Evolutionary conservation across 2,888 invertebrate genomes (phyloP), one percentile per base, ranked within the genome.

Genomic region (Catocala sponsa): DNA sequence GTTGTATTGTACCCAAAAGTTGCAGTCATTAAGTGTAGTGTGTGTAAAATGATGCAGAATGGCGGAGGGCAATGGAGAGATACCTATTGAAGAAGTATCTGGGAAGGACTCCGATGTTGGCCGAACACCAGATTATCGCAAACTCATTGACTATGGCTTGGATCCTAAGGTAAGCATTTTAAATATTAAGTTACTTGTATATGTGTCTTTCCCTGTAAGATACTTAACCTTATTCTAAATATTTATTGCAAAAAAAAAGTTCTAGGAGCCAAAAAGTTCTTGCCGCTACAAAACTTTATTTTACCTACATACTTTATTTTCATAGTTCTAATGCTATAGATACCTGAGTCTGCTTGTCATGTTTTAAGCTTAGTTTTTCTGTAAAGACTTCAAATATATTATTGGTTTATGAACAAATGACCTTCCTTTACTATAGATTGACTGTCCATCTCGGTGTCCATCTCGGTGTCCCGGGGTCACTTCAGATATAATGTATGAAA

Each of bases 131-230:
- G 98, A 99, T 95, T 98, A 98, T 95, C 96, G 97, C 90, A 99
- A 98, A 96, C 96, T 99, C 85, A 96, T 99, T 87, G 98, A 98
- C 90, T 98, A 98, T 96, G 99, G 99, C 94, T 97, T 99, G 92
- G 98, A 98, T 95, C 97, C 97, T 91, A 98, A 98, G 96, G 97
- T 98, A 82, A 90, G 89, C 70, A 53, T 60, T 35, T 58, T 41
- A 11, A 11, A 41, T 15, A 41, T 52, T 47, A 13, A 9, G 6
- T 58, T 55, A 38, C 25, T 46, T 9, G 6, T 47, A 58, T 12
- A 59, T 53, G n/a, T 11, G 32, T 38, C 38, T 33, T 47, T 55
- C 6, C 6, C 10, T 56, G n/a, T n/a, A 42, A 4, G 51, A 43
- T 11, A 9, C 11, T 25, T 47, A 6, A 33, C 0, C 48, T 25